Evolutionary conservation across 2,797 vertebrate species (phyloP).

Genomic region (Leptodactylus fallax): DNA sequence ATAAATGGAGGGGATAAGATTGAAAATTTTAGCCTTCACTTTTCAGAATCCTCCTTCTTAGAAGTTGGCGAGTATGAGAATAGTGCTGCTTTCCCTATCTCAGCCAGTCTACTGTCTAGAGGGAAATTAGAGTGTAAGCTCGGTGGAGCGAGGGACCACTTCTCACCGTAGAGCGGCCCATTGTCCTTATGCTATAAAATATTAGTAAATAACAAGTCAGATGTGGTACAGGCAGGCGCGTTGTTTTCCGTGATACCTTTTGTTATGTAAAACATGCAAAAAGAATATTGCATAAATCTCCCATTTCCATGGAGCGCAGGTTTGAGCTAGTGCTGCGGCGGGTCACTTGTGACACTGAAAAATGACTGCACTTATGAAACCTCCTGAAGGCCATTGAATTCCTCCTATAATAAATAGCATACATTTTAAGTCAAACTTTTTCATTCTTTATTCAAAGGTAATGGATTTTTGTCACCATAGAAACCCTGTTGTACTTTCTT

Average conservation of each 20-base stretch:
- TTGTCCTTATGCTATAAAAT: not conserved
- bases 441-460: constrained; percentile 86
- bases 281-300: constrained; percentile 80
- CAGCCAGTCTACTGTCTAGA: not conserved
- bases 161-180: too few relatives aligned
- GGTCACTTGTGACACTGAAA: constrained; percentile 85
- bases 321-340: constrained; percentile 77
- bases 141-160: not conserved
- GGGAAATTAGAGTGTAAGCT: not conserved
- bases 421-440: constrained; percentile 86
- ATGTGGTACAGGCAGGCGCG: not conserved
- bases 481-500: constrained; percentile 80
- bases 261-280: constrained; percentile 76
- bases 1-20: too few relatives aligned
- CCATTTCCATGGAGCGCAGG: constrained; percentile 75
- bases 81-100: not conserved
- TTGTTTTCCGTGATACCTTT: constrained; percentile 63
- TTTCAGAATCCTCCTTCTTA: too few relatives aligned
- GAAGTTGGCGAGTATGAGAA: too few relatives aligned
- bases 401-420: constrained; percentile 84
- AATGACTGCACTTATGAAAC: constrained; percentile 83
- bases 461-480: constrained; percentile 86
- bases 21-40: too few relatives aligned
- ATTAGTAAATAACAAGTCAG: not conserved
- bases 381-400: constrained; percentile 83